Evolutionary conservation across 2,888 invertebrate species (phyloP).

Genomic region (Epinotia brunnichana): DNA sequence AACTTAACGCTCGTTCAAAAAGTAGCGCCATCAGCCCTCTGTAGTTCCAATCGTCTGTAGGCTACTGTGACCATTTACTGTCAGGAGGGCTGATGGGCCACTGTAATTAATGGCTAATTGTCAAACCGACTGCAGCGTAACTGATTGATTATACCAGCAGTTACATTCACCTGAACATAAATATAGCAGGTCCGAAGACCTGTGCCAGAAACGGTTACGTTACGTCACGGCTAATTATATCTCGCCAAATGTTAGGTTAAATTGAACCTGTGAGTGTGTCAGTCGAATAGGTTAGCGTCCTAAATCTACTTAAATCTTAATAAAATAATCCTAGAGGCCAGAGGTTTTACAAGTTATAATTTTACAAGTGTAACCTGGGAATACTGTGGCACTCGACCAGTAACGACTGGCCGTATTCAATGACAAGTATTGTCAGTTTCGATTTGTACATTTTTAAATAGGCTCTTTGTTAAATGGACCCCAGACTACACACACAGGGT

Average conservation of each 20-base stretch:
- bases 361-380: too few species aligned
- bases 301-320: not conserved
- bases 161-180: slow-evolving; percentile 23
- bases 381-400: too few species aligned
- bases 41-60: too few species aligned
- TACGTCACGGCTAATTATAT: slow-evolving; percentile 20
- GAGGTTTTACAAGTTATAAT: too few species aligned
- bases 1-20: too few species aligned
- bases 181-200: slow-evolving; percentile 11
- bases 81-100: not conserved
- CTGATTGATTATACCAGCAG: slow-evolving; percentile 13
- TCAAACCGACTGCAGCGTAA: slow-evolving; percentile 4
- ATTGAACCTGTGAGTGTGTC: slow-evolving; percentile 13
- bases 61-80: not conserved
- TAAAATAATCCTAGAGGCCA: too few species aligned
- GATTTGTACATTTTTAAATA: too few species aligned
- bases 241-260: slow-evolving; percentile 24
- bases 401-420: too few species aligned
- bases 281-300: slow-evolving; percentile 1
- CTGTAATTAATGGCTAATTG: not conserved
- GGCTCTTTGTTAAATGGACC: too few species aligned
- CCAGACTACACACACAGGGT: not conserved
- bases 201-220: slow-evolving; percentile 16
- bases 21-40: too few species aligned
- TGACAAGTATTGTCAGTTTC: too few species aligned